phyloP scores from a whole-genome alignment of 2,113 vertebrate genomes.

The Phodopus roborovskii region DNA sequence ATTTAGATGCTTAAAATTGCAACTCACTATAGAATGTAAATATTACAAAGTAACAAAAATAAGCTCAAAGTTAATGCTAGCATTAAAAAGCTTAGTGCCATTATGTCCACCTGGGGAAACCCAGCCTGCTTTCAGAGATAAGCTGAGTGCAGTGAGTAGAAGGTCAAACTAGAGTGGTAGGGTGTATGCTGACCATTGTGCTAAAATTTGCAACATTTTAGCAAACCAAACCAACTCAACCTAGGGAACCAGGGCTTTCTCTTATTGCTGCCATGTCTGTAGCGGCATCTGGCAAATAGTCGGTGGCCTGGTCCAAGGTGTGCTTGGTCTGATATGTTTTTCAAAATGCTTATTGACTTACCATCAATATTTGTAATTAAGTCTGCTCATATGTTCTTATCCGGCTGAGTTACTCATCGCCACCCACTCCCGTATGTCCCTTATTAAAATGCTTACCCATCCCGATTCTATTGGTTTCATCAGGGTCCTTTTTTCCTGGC shows the following conservation, averaged over 20 bases:
- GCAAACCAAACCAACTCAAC: background rate
- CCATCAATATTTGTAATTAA: background rate
- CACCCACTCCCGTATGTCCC: background rate
- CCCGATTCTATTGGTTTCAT: background rate
- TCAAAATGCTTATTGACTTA: background rate
- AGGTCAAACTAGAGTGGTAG: background rate
- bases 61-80: conserved; percentile 49
- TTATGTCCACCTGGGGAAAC: background rate
- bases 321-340: background rate
- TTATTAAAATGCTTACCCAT: background rate
- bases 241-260: background rate
- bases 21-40: too few species aligned
- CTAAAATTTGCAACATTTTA: background rate
- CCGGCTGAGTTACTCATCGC: background rate
- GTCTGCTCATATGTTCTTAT: background rate
- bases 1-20: conserved; percentile 57
- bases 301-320: background rate
- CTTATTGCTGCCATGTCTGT: background rate
- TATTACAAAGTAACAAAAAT: conserved; percentile 50
- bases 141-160: background rate
- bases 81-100: background rate
- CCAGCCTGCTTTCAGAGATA: background rate
- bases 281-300: background rate
- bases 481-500: background rate
- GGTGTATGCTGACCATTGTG: background rate